These are phyloP conservation scores for Sphaerophoria taeniata DNA, from an alignment of 2,888 invertebrate species.

Conservation along the genomic window DNA sequence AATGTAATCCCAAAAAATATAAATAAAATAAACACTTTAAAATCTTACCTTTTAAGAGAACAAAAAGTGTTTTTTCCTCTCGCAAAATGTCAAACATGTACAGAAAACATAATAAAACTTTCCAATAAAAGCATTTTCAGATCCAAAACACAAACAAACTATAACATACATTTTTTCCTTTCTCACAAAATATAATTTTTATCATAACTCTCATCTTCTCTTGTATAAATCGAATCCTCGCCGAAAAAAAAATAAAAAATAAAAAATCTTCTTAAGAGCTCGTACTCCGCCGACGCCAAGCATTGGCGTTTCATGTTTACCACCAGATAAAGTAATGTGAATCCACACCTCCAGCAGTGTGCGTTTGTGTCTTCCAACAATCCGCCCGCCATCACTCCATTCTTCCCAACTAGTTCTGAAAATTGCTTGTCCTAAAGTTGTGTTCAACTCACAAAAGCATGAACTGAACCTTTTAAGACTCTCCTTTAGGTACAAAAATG, in stretches of 20 bases:
- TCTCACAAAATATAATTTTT: conserved; percentile 30
- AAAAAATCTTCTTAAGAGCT: conserved; percentile 14
- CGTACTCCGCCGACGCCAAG: background rate
- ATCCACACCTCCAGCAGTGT: conserved; percentile 61
- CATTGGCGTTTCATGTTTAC: conserved; percentile 54
- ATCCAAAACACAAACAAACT: background rate
- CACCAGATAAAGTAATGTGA: conserved; percentile 60
- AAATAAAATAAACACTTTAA: background rate
- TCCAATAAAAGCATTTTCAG: conserved; percentile 9
- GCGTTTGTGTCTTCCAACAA: conserved; percentile 6
- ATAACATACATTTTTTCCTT: background rate
- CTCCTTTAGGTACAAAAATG: conserved; percentile 34
- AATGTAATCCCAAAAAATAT: background rate
- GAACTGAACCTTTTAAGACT: conserved; percentile 55
- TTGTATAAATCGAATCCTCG: conserved; percentile 48
- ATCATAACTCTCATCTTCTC: conserved; percentile 43
- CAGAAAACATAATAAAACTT: conserved; percentile 24
- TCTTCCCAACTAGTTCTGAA: conserved; percentile 2
- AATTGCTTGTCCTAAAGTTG: conserved; percentile 53
- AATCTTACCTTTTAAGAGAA: background rate
- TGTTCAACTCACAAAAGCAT: conserved; percentile 63
- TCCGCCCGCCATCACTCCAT: too few relatives aligned
- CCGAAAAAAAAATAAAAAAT: conserved; percentile 15
- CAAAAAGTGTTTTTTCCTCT: background rate
- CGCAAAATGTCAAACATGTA: conserved; percentile 13